These are phyloP conservation scores for Gymnogyps californianus DNA, from an alignment of 2,113 vertebrate species.

Conservation along the genomic window DNA sequence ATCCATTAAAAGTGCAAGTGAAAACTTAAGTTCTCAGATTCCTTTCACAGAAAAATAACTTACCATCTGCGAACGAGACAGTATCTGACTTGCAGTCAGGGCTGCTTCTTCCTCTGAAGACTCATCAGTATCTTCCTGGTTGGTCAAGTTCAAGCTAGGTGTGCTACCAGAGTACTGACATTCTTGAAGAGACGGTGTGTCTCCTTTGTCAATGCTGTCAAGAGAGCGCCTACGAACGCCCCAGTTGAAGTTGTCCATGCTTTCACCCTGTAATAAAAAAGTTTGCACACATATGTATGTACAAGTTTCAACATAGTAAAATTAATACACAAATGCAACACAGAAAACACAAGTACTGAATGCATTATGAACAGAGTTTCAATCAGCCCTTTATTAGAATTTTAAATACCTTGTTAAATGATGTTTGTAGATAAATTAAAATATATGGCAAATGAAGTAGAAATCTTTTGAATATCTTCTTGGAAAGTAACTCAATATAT, in stretches of 20 bases:
- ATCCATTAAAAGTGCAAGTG: background rate
- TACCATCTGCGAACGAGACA: slow-evolving; percentile 91
- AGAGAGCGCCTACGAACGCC: slow-evolving; percentile 94
- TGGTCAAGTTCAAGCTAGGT: slow-evolving; percentile 94
- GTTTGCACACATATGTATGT: background rate
- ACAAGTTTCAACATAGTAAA: background rate
- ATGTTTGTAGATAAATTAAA: slow-evolving; percentile 35
- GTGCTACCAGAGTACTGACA: slow-evolving; percentile 93
- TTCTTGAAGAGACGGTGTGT: slow-evolving; percentile 93
- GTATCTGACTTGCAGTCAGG: slow-evolving; percentile 94
- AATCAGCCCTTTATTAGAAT: slow-evolving; percentile 73
- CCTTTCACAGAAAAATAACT: slow-evolving; percentile 16
- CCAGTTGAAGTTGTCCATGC: slow-evolving; percentile 99
- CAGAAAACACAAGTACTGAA: slow-evolving; percentile 16
- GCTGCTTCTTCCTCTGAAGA: slow-evolving; percentile 98
- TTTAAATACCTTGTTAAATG: slow-evolving; percentile 49
- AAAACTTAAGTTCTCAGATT: background rate
- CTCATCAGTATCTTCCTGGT: slow-evolving; percentile 97
- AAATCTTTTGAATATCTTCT: slow-evolving; percentile 45
- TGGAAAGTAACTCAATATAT: slow-evolving; percentile 30
- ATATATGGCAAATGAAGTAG: slow-evolving; percentile 34
- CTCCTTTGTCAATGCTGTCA: slow-evolving; percentile 98
- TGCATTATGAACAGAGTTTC: slow-evolving; percentile 70
- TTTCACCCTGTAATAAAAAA: slow-evolving; percentile 86
- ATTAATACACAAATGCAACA: slow-evolving; percentile 32